Base-by-base conservation (phyloP, 2,797 vertebrate species). In the Danio albolineatus region DNA sequence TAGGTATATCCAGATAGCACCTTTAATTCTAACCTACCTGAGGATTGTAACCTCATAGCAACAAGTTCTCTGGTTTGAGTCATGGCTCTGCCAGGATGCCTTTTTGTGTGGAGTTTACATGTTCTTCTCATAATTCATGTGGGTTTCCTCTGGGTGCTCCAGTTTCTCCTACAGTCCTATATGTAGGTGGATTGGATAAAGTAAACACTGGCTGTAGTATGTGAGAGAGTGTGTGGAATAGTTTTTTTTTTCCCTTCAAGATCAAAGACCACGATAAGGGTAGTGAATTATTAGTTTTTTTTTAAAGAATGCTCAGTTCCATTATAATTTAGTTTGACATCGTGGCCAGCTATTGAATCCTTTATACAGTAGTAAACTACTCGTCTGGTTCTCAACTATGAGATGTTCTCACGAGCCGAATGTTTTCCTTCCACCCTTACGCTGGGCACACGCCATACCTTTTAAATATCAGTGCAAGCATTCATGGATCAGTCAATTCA, bases 401-500 rank as follows among this genome's bases (percentile, higher is more conserved):
- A 72, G 67, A 75, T 69, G 53, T 73, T 80, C 36, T 76, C 64
- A 41, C 53, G 21, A 51, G 19, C 19, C 57, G 41, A 71, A 56
- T 82, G 36, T 78, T 80, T 79, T 77, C 73, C 43, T 75, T 81
- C n/a, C 76, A 53, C 10, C 48, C 46, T 21, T 76, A 67, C 46
- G 41, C 69, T 5, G 14, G 43, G 41, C 43, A 69, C 28, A n/a
- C 10, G 38, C 16, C 0, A 10, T 43, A 69, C 19, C 41, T 72
- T 78, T 78, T 62, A 61, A 85, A 60, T 48, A 21, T 67, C 48
- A 57, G 19, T 59, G 7, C 39, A 76, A 54, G 54, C 59, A 39
- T 39, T 38, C 56, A 28, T 6, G 53, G 57, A 41, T 72, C 74
- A 78, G 21, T 51, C 67, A 57, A 19, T 82, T 83, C 79, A 61